Base-by-base conservation (phyloP, 2,113 vertebrate genomes). In the Uropsilus gracilis region DNA sequence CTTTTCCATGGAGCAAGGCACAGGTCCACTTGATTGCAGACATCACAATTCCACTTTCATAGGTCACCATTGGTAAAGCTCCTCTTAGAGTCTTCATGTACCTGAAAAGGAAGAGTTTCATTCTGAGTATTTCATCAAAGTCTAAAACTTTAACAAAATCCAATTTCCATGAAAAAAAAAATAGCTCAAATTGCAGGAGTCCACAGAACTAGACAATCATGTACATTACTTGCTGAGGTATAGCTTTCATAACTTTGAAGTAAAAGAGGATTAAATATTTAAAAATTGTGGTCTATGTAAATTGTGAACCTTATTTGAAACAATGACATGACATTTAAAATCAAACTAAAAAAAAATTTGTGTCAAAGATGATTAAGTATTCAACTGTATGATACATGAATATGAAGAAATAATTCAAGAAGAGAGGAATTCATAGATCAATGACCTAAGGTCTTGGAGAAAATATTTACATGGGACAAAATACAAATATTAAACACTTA, bases 391-490 rank as follows among this genome's bases (percentile, higher is more conserved):
- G 37, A 44, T 37, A 34, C 48, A 80, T 34, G 6, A 10, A 22
- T 55, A 89, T 78, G 14, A 89, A 90, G 34, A 76, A 84, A 30
- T 63, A 82, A 90, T 80, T 89, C 50, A 91, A 66, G 94, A 91
- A 55, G 28, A 20, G 76, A 91, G 53, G 85, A 68, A 42, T 50
- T 30, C 73, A 39, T 34, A 81, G 16, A 59, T 44, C 34, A 53
- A 37, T 85, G 82, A 93, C 82, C 59, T 71, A 76, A 85, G 59
- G 13, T 37, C 20, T 24, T 7, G 12, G 68, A 9, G 46, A 89
- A 77, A 61, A 95, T 48, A 42, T 63, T 95, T 37, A 80, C 12
- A 14, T 8, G 64, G 53, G 61, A 50, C n/a, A 88, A 77, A 83
- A 84, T 26, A 37, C 59, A 89, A 89, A 61, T 86, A 73, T 44